phyloP scores from a whole-genome alignment of 2,888 invertebrate genomes.

The Fragum sueziense region DNA sequence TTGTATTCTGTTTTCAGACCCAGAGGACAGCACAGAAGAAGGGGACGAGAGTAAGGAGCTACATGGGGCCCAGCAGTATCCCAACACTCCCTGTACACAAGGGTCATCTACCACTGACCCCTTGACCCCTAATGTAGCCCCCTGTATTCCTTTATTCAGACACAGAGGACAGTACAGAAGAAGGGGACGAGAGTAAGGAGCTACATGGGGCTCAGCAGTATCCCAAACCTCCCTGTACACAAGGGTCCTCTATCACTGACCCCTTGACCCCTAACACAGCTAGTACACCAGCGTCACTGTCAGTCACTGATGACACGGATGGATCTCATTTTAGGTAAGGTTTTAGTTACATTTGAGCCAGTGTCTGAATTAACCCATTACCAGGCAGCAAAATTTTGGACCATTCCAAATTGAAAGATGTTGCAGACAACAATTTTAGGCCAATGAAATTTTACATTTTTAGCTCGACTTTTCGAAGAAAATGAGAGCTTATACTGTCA shows the following conservation, averaged over 20 bases:
- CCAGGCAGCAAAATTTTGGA: too few species aligned
- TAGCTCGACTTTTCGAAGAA: too few species aligned
- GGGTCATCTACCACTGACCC: conserved; percentile 49
- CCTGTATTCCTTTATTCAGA: too few species aligned
- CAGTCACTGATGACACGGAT: conserved; percentile 45
- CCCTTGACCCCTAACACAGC: conserved; percentile 59
- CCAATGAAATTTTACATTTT: too few species aligned
- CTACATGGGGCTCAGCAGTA: background rate
- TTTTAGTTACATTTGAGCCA: too few species aligned
- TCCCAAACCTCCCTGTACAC: background rate
- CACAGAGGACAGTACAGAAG: background rate
- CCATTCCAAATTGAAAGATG: too few species aligned
- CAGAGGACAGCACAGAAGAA: background rate
- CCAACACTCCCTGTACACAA: background rate
- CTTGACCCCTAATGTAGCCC: conserved; percentile 55
- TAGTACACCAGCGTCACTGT: conserved; percentile 47
- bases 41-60: background rate
- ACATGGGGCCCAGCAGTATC: background rate
- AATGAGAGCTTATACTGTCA: too few species aligned
- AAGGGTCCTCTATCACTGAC: conserved; percentile 37
- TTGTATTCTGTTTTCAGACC: background rate
- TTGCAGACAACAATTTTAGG: too few species aligned
- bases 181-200: background rate
- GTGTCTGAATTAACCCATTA: too few species aligned
- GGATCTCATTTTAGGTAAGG: conserved; percentile 59